Evolutionary conservation across 2,113 vertebrate genomes (phyloP).

Genomic region (Stegastes partitus): DNA sequence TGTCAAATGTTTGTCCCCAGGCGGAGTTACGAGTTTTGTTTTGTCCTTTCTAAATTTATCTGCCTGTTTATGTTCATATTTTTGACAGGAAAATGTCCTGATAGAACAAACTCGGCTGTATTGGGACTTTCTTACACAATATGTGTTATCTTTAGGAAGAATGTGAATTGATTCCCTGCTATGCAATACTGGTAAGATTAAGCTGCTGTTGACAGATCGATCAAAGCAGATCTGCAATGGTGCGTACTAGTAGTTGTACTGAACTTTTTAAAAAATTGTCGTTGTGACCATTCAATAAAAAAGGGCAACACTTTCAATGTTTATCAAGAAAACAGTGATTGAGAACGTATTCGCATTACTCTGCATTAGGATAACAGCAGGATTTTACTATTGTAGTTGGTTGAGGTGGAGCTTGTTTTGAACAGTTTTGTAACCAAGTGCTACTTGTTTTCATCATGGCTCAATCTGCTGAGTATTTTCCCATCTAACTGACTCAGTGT

Average conservation of each 20-base stretch:
- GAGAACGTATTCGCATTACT: too few relatives aligned
- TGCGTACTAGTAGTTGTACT: background rate
- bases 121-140: background rate
- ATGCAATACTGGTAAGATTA: background rate
- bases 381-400: too few relatives aligned
- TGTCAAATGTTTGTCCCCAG: slow-evolving; percentile 22
- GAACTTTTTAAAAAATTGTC: too few relatives aligned
- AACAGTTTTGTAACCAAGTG: too few relatives aligned
- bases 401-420: too few relatives aligned
- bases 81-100: background rate
- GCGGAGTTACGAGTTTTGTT: slow-evolving; percentile 22
- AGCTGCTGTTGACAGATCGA: background rate
- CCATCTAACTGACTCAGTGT: too few relatives aligned
- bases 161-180: slow-evolving; percentile 4
- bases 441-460: too few relatives aligned
- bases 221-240: background rate
- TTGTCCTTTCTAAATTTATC: slow-evolving; percentile 24
- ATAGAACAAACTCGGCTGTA: background rate
- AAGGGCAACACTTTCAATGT: too few relatives aligned
- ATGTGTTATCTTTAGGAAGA: background rate
- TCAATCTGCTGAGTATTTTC: too few relatives aligned
- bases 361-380: too few relatives aligned
- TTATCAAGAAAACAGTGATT: too few relatives aligned
- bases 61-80: slow-evolving; percentile 10
- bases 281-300: too few relatives aligned